A percentile compares a stretch with the other conserved stretches of the same genome.
Evolutionary conservation across 2,113 vertebrate species (phyloP).

Genomic region (Dermatemys mawii): DNA sequence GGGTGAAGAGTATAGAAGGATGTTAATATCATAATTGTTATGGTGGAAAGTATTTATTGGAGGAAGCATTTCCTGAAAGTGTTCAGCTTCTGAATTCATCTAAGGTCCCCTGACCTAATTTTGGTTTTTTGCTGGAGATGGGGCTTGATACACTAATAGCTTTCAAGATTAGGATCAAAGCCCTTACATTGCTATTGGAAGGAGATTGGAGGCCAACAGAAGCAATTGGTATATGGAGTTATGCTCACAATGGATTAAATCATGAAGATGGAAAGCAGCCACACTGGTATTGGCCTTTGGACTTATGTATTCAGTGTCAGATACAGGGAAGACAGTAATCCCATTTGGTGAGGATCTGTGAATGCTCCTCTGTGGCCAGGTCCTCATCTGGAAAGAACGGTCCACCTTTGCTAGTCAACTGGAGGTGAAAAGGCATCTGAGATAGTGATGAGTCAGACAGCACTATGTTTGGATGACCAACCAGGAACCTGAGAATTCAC

Average conservation of each 20-base stretch:
- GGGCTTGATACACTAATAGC: not conserved
- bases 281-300: not conserved
- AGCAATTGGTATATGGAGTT: not conserved
- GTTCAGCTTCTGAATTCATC: not conserved
- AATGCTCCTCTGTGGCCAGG: fast-evolving
- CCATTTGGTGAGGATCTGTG: not conserved
- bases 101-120: not conserved
- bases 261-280: too few relatives aligned
- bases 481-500: constrained; percentile 19
- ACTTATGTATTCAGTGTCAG: not conserved
- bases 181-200: not conserved
- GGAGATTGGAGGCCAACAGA: not conserved
- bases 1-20: not conserved
- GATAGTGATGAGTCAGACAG: not conserved
- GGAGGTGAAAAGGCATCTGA: not conserved
- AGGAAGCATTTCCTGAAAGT: not conserved
- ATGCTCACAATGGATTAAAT: not conserved
- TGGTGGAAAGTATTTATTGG: not conserved
- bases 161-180: not conserved
- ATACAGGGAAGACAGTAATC: not conserved
- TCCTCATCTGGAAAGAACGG: not conserved
- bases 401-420: not conserved
- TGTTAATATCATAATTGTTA: not conserved
- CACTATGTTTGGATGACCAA: not conserved
- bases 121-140: not conserved